A percentile compares a stretch with the other conserved stretches of the same genome.
phyloP scores from a whole-genome alignment of 2,888 invertebrate genomes.

The Stratiomys singularior region DNA sequence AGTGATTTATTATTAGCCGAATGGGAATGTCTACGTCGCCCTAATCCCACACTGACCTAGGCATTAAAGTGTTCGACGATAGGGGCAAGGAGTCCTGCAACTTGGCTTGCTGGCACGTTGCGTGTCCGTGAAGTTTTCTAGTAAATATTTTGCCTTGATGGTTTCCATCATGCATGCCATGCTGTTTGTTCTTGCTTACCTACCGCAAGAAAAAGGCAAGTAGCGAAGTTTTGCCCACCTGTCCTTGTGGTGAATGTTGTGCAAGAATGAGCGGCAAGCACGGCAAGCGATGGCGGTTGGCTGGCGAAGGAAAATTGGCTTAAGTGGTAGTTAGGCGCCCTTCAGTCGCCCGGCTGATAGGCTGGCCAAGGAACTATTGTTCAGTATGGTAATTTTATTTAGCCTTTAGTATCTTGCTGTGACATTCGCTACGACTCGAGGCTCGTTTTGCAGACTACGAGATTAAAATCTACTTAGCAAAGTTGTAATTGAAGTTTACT shows the following conservation, averaged over 20 bases:
- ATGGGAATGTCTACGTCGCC: background rate
- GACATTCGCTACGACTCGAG: background rate
- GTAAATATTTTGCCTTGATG: constrained; percentile 30
- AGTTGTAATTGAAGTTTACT: constrained; percentile 25
- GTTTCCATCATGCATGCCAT: constrained; percentile 13
- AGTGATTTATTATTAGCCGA: constrained; percentile 31
- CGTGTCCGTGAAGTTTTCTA: constrained; percentile 19
- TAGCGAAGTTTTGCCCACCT: background rate
- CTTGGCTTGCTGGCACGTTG: background rate
- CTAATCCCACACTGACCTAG: background rate
- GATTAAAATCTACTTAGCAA: background rate
- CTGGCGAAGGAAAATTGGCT: background rate
- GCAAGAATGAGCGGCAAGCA: background rate
- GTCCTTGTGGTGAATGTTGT: background rate
- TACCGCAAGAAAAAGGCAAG: background rate
- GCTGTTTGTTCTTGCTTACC: background rate
- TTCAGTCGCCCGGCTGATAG: constrained; percentile 10
- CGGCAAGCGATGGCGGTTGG: background rate
- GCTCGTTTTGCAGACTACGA: background rate
- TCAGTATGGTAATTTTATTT: background rate
- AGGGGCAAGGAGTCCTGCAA: background rate
- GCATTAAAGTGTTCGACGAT: background rate
- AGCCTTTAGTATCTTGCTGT: background rate
- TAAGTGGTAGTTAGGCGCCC: constrained; percentile 14
- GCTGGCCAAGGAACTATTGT: background rate